These are phyloP conservation scores for Drosophila tripunctata DNA, from an alignment of 2,888 invertebrate species.

Conservation along the genomic window DNA sequence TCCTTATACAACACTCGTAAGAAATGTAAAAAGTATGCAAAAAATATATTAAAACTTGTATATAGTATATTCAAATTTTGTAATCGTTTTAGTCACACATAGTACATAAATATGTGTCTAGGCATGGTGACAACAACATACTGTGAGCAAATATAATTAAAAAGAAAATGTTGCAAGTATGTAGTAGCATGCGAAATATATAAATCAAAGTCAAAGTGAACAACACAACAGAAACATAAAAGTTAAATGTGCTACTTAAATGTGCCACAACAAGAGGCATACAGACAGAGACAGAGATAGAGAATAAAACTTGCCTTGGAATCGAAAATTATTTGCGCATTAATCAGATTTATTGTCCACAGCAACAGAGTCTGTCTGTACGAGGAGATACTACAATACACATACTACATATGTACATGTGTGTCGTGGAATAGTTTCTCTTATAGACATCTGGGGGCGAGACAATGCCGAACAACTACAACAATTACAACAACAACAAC, in stretches of 20 bases:
- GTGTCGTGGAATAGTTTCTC: constrained; percentile 22
- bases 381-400: too few species aligned
- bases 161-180: constrained; percentile 46
- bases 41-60: constrained; percentile 6
- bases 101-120: too few species aligned
- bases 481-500: constrained; percentile 18
- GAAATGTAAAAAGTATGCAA: constrained; percentile 8
- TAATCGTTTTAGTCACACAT: constrained; percentile 37
- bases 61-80: not conserved
- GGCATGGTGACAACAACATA: too few species aligned
- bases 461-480: constrained; percentile 42
- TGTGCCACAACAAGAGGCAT: constrained; percentile 33
- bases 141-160: constrained; percentile 34
- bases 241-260: constrained; percentile 62
- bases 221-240: constrained; percentile 50
- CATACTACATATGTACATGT: constrained; percentile 10
- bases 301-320: constrained; percentile 44
- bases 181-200: constrained; percentile 42
- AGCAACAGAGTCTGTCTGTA: constrained; percentile 36
- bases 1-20: too few species aligned
- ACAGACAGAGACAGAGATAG: not conserved
- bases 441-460: constrained; percentile 56
- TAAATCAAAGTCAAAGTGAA: constrained; percentile 74
- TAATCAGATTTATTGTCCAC: constrained; percentile 67
- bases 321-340: constrained; percentile 68